Evolutionary conservation across 2,113 vertebrate species (phyloP), one percentile per base, ranked within the genome.

Genomic region (Tapirus terrestris): DNA sequence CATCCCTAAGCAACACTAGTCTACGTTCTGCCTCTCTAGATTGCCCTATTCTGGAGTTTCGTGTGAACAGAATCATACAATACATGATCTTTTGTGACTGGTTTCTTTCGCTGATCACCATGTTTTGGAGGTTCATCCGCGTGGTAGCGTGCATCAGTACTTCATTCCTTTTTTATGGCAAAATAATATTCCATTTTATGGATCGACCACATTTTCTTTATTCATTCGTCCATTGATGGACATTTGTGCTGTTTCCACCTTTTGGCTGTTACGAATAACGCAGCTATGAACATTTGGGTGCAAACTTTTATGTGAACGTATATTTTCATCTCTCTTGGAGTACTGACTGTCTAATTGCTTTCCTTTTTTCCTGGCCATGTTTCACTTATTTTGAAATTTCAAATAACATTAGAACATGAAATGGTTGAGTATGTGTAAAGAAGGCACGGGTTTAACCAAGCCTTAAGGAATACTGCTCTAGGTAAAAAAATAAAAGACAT

Each of bases 311-410:
- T 0, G 8, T 29, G 60, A 36, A 33, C 23, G 8, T 72, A 29
- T 39, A 16, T 25, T 75, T 70, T 79, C 8, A 53, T 48, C 53
- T 75, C 51, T 68, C 68, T 65, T 45, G 21, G 18, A 70, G 1
- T 65, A 8, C 1, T 17, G 29, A 4, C 56, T 36, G 25, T 48
- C 95, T 45, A 16, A 73, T 58, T 7, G 16, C 31, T 90, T 79
- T 79, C 17, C 73, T 73, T 80, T 25, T 25, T 4, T 23, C 56
- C 36, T 7, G 5, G n/a, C 39, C 43, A 7, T 0, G 9, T 77
- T 63, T 72, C 58, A 82, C 56, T 82, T 73, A n/a, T 81, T 85
- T 94, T 39, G 61, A 48, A 72, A 27, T 87, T 87, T 70, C 33
- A 63, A 94, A 17, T 51, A 51, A 81, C n/a, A 56, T 29, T 25